A percentile compares a stretch with the other conserved stretches of the same genome.
These are phyloP conservation scores for Ceryle rudis DNA, from an alignment of 2,797 vertebrate genomes.

Conservation along the genomic window DNA sequence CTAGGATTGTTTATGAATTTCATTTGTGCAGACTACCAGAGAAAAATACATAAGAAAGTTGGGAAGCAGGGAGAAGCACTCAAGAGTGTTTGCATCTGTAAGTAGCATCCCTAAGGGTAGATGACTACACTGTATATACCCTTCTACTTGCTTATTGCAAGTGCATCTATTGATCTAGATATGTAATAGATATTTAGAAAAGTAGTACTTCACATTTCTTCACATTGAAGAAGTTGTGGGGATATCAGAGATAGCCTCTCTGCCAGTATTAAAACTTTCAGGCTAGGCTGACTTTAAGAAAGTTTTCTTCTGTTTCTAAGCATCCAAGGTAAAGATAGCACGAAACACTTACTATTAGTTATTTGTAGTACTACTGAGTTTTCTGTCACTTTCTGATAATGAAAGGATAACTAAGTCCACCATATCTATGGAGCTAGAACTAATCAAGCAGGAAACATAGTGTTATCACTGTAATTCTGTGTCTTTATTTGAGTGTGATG, in stretches of 20 bases:
- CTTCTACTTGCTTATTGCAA: not conserved
- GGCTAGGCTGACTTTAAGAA: not conserved
- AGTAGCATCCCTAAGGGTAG: not conserved
- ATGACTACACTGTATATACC: not conserved
- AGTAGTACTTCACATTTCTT: not conserved
- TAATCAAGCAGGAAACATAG: not conserved
- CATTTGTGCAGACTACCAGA: not conserved
- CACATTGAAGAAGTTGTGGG: rapidly evolving
- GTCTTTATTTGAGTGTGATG: not conserved
- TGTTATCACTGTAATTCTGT: not conserved
- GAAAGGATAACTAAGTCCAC: not conserved
- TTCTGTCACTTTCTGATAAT: not conserved
- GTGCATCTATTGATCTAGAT: not conserved
- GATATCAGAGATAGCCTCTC: rapidly evolving
- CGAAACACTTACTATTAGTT: not conserved
- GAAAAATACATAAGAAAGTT: not conserved
- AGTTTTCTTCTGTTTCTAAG: not conserved
- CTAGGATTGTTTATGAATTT: not conserved
- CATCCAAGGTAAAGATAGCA: not conserved
- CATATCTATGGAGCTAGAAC: not conserved
- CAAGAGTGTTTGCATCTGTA: not conserved
- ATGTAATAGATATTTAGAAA: not conserved
- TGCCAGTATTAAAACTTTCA: not conserved
- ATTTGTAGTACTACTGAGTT: not conserved
- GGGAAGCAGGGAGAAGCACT: not conserved